Conservation (phyloP, 2,113 vertebrate genomes). For the Bufo bufo region DNA sequence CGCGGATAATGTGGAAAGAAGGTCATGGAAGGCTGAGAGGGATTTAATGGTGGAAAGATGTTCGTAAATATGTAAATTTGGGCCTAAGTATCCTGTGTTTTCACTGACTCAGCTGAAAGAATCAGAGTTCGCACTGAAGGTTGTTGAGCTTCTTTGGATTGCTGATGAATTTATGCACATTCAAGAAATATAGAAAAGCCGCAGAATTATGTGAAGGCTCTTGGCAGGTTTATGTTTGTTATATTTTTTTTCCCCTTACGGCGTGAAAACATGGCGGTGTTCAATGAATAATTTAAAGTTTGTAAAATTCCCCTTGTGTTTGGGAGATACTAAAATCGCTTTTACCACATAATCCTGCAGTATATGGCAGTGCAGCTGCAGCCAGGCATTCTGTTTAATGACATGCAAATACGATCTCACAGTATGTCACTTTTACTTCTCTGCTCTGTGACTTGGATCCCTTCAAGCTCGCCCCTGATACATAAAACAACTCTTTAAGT, state of each 20-base stretch:
- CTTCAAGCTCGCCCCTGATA: constrained; percentile 31
- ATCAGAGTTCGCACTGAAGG: constrained; percentile 19
- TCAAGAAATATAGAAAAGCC: constrained; percentile 4
- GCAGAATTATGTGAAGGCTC: background rate
- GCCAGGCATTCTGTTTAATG: constrained; percentile 35
- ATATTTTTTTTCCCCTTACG: background rate
- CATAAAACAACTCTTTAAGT: constrained; percentile 36
- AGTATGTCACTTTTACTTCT: constrained; percentile 8
- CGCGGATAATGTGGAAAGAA: constrained; percentile 28
- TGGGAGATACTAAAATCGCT: constrained; percentile 20
- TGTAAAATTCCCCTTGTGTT: background rate
- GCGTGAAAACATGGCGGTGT: constrained; percentile 16
- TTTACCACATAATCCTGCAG: constrained; percentile 11
- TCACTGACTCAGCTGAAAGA: constrained; percentile 29
- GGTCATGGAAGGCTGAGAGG: constrained; percentile 40
- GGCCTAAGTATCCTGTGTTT: constrained; percentile 32
- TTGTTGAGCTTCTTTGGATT: constrained; percentile 15
- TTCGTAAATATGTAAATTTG: constrained; percentile 41
- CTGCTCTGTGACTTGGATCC: constrained; percentile 31
- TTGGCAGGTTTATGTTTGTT: constrained; percentile 25
- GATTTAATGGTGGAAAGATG: constrained; percentile 29
- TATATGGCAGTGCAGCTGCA: background rate
- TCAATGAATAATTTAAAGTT: constrained; percentile 32
- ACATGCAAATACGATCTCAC: constrained; percentile 46
- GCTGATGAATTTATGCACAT: background rate